Base-by-base conservation (phyloP, 2,113 vertebrate species). In the Amphiprion ocellaris region DNA sequence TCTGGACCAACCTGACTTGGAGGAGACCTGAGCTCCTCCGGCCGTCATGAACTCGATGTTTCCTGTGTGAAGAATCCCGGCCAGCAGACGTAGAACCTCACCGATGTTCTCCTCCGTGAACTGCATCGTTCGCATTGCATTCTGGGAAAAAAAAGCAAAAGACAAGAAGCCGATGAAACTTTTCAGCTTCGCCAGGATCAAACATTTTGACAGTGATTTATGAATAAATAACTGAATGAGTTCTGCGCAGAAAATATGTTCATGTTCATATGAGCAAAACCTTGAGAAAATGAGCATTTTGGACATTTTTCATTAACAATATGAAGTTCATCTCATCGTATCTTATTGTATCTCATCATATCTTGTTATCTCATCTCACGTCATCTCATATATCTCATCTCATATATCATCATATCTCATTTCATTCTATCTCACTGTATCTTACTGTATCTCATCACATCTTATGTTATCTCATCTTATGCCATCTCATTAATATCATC, bases 1-100 rank as follows among this genome's bases (percentile, higher is more conserved):
- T 4, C 2, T 26, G 26, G 26, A 3, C 30, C 30, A 1, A 99
- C 98, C 98, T 91, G 96, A 94, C 92, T 99, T 99, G 86, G 96
- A 97, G 80, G 96, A 96, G 60, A 99, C 94, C 26, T 99, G 98
- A 0, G 98, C 98, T 53, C 98, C 98, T 0, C 98, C 98, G 17
- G 98, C 98, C 30, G 97, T 99, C 90, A 98, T 95, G 63, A 99
- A 99, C 71, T 98, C 96, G 16, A 99, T 90, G 30, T 99, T 99
- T 53, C 98, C 98, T 0, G 97, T 79, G 62, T 99, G 97, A 16
- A 99, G 93, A 78, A 99, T 93, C 24, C 96, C 97, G 16, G 97
- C 95, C 63, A 99, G 95, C 65, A 99, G 93, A 76, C 96, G 94
- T 87, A 99, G 83, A 81, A 98, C 90, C 81, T 99, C 97, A 39